Percentiles rank a stretch among this genome's conserved stretches.
phyloP scores from a whole-genome alignment of 2,797 vertebrate genomes.

The Phyllotis vaccarum region DNA sequence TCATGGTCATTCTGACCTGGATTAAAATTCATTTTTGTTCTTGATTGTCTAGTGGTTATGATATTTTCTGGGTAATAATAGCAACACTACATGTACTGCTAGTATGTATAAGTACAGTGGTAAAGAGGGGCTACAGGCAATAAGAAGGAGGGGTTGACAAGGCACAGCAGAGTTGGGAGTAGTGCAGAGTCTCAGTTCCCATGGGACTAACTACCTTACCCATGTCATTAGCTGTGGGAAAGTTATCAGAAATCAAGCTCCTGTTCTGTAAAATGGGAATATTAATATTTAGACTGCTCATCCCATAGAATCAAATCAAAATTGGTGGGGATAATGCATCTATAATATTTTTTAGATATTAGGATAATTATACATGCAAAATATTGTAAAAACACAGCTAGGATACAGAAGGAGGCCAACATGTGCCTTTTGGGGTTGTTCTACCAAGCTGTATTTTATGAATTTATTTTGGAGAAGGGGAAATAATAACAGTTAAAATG shows the following conservation, averaged over 20 bases:
- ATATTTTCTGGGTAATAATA: neutral
- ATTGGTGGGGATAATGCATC: neutral
- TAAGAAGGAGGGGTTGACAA: neutral
- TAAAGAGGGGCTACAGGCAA: neutral
- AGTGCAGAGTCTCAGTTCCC: neutral
- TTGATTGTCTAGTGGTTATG: neutral
- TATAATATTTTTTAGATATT: neutral
- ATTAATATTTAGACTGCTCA: neutral
- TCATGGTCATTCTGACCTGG: neutral
- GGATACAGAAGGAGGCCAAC: neutral
- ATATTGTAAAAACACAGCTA: neutral
- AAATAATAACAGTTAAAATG: neutral
- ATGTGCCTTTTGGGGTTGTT: neutral
- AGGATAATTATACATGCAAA: neutral
- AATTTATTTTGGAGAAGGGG: neutral
- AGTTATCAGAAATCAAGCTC: neutral
- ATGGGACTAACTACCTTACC: neutral
- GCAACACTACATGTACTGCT: neutral
- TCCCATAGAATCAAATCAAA: neutral
- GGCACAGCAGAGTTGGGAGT: neutral
- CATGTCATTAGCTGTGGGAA: neutral
- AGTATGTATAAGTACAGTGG: neutral
- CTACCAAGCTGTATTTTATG: neutral
- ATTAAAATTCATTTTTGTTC: neutral
- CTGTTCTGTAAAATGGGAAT: slow-evolving; percentile 10